Conservation (phyloP, 2,113 vertebrate species). For the Boulengeromyrus knoepffleri region DNA sequence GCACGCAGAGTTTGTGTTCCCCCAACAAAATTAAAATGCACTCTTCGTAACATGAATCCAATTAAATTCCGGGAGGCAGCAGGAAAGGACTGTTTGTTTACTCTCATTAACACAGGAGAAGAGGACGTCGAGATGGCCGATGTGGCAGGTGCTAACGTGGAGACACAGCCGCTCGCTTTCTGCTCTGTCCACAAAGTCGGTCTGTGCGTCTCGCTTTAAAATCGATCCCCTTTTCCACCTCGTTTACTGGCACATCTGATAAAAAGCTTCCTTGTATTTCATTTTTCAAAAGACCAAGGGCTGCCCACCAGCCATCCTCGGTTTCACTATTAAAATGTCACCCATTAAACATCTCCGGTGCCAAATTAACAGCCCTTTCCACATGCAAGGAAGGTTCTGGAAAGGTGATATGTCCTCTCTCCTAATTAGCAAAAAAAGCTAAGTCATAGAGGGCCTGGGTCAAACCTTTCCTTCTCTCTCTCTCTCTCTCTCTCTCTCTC, state of each 20-base stretch:
- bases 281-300: not conserved
- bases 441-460: constrained; percentile 37
- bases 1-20: not conserved
- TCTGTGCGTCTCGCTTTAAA: not conserved
- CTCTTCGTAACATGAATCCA: not conserved
- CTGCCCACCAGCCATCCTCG: not conserved
- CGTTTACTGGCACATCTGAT: not conserved
- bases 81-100: not conserved
- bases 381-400: constrained; percentile 32
- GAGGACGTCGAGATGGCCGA: not conserved
- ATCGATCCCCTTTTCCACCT: not conserved
- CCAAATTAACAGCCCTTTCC: constrained; percentile 53
- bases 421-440: constrained; percentile 53
- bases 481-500: not conserved
- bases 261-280: not conserved
- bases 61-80: not conserved
- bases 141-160: not conserved
- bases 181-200: not conserved
- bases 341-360: constrained; percentile 42
- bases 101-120: not conserved
- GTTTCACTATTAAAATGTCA: constrained; percentile 43
- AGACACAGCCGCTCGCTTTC: no score
- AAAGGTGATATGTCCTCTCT: constrained; percentile 27
- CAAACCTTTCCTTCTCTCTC: not conserved
- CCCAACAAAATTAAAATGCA: not conserved